Base-by-base conservation (phyloP, 2,113 vertebrate genomes). In the Cyprinodon tularosa region DNA sequence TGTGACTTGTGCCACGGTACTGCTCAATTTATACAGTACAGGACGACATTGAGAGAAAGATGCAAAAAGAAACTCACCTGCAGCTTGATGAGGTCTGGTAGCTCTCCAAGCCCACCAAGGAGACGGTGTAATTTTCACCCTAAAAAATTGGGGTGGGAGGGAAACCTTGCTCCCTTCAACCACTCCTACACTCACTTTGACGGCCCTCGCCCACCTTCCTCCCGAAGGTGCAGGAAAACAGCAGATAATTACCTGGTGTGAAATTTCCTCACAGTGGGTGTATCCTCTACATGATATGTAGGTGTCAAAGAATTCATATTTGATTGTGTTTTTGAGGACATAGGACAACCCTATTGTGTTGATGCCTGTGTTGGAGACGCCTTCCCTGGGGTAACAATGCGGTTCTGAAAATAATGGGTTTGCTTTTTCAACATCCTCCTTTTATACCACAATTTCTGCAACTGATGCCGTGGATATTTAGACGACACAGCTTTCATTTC, bases 1-100 rank as follows among this genome's bases (percentile, higher is more conserved):
- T 93, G 91, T 92, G 93, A 92, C 90, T 89, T 48, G 82, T 36
- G 67, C 76, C 73, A 48, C 84, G 77, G 90, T 88, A 71, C 77
- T 77, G 78, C 84, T 93, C 92, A 92, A 92, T 93, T 94, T 92
- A 91, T 92, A 90, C 80, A 69, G 79, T 71, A 81, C 67, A 68
- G 85, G 77, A 76, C 71, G 83, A 87, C 78, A 85, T 73, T 88
- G 85, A 86, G 77, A 70, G 68, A 81, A 73, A 78, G 76, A 91
- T 76, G 78, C 83, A 90, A 88, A 86, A 76, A 76, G 77, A 72
- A 29, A 9, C 68, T 88, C 91, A 88, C 86, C 89, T 90, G 84
- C 89, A 77, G 90, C 85, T 90, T 90, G 89, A 93, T 93, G 91
- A 92, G 90, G 77, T 93, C 81, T 90, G 89, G 78, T 88, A 79